phyloP scores from a whole-genome alignment of 2,797 vertebrate genomes.

The Fringilla coelebs region DNA sequence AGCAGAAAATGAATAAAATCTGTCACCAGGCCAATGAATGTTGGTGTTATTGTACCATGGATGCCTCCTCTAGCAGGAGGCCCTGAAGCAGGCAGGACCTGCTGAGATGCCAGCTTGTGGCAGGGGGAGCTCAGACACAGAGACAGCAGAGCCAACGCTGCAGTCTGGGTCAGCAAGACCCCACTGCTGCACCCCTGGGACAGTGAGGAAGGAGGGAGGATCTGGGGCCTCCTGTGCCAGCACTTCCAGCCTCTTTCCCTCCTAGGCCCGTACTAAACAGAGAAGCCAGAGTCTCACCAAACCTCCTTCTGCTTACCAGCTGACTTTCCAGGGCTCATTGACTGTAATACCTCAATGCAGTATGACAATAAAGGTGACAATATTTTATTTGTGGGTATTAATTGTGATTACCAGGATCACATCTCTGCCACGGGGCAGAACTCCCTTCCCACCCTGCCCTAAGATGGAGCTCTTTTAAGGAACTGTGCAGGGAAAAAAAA shows the following conservation, averaged over 20 bases:
- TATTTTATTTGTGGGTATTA: background rate
- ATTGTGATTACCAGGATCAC: background rate
- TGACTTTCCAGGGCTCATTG: too few species aligned
- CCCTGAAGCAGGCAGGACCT: background rate
- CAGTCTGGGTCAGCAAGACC: fast-evolving
- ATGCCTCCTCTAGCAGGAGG: background rate
- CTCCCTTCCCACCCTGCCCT: background rate
- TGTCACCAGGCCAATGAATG: background rate
- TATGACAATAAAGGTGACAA: background rate
- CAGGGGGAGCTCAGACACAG: background rate
- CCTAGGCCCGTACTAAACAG: fast-evolving
- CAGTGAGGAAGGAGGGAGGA: background rate
- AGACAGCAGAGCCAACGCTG: fast-evolving
- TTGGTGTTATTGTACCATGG: background rate
- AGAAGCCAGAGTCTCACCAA: background rate
- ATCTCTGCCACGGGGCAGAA: background rate
- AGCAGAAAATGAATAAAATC: background rate
- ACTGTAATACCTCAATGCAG: fast-evolving
- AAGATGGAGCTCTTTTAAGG: background rate
- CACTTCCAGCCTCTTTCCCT: background rate
- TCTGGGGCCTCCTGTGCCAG: background rate
- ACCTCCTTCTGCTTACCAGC: background rate
- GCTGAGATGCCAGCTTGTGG: fast-evolving
- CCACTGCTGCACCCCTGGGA: background rate
- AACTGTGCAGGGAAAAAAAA: background rate